Conservation (phyloP, 2,888 invertebrate species). For the Lymantria monacha region DNA sequence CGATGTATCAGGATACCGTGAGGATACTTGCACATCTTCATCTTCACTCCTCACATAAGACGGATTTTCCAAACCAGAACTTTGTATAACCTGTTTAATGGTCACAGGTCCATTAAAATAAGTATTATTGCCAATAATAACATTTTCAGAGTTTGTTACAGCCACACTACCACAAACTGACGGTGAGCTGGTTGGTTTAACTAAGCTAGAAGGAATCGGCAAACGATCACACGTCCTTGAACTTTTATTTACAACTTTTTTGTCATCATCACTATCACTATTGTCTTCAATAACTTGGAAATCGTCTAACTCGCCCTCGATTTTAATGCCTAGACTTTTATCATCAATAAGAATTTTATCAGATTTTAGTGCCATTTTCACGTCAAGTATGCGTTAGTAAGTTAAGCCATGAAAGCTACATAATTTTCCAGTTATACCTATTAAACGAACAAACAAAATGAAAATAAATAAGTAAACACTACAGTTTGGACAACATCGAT, state of each 20-base stretch:
- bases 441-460: too few species aligned
- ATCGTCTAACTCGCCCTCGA: conserved; percentile 59
- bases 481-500: too few species aligned
- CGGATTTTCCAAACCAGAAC: conserved; percentile 57
- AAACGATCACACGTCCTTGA: conserved; percentile 35
- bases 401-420: too few species aligned
- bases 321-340: conserved; percentile 45
- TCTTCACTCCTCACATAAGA: conserved; percentile 54
- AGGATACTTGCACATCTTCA: conserved; percentile 30
- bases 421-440: too few species aligned
- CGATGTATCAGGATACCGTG: conserved; percentile 9
- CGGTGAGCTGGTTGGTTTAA: conserved; percentile 42
- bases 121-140: conserved; percentile 89
- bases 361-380: conserved; percentile 47
- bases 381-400: background rate
- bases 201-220: conserved; percentile 42
- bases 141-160: conserved; percentile 86
- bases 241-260: conserved; percentile 26
- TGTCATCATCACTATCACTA: conserved; percentile 49
- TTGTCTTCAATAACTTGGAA: conserved; percentile 57
- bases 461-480: too few species aligned
- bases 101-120: conserved; percentile 90
- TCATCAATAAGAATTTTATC: conserved; percentile 18
- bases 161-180: conserved; percentile 81
- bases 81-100: conserved; percentile 87